A percentile compares a stretch with the other conserved stretches of the same genome.
Evolutionary conservation across 2,113 vertebrate genomes (phyloP).

Genomic region (Pampusana beccarii): DNA sequence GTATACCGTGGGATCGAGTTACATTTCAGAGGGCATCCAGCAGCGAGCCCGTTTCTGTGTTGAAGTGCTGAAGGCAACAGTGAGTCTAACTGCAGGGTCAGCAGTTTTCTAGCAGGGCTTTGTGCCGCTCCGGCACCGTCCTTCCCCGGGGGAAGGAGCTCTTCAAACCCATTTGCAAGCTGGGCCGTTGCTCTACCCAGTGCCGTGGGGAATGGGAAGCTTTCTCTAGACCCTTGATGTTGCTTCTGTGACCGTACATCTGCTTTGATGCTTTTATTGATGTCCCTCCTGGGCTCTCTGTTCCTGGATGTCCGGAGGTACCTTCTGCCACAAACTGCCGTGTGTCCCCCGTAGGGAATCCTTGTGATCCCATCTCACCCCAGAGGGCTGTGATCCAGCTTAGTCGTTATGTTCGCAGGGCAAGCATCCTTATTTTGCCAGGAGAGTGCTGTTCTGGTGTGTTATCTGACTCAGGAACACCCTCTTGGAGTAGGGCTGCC

Average conservation of each 20-base stretch:
- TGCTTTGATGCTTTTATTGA: neutral
- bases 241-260: neutral
- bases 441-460: neutral
- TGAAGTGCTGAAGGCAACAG: neutral
- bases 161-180: neutral
- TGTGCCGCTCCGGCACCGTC: neutral
- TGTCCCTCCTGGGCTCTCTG: neutral
- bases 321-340: neutral
- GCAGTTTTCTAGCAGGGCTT: constrained; percentile 27
- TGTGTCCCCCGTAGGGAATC: neutral
- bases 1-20: neutral
- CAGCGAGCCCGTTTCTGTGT: neutral
- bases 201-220: fast-evolving
- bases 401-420: neutral
- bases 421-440: neutral
- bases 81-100: constrained; percentile 4
- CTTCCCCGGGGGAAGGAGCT: neutral
- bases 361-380: neutral
- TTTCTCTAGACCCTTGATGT: neutral
- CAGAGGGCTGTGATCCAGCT: neutral
- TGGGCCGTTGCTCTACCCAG: neutral
- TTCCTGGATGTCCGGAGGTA: neutral
- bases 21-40: constrained; percentile 27
- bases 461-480: neutral
- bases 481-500: neutral